Evolutionary conservation across 1,140 invertebrate species (phyloP).

Genomic region (Geopemphigus sp.): DNA sequence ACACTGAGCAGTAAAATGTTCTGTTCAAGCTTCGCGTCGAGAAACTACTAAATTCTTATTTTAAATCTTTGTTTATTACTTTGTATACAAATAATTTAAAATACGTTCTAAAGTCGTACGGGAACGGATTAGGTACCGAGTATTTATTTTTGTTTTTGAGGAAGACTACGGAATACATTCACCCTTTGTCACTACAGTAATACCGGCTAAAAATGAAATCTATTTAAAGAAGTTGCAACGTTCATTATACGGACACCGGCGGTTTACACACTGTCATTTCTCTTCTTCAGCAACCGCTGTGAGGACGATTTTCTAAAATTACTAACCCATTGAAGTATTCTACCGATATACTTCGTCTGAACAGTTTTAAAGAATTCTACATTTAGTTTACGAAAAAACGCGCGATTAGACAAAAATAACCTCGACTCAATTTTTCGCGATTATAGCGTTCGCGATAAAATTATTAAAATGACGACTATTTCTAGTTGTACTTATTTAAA

Average conservation of each 20-base stretch:
- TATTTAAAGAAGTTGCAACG: constrained; percentile 43
- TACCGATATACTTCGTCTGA: too few relatives aligned
- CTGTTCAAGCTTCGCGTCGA: not conserved
- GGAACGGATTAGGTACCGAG: constrained; percentile 37
- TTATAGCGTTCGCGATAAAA: too few relatives aligned
- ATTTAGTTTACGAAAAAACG: too few relatives aligned
- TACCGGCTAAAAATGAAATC: constrained; percentile 21
- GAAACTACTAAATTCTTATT: constrained; percentile 10
- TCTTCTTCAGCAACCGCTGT: not conserved
- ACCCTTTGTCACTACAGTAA: constrained; percentile 40
- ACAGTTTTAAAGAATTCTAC: too few relatives aligned
- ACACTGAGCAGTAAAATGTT: not conserved
- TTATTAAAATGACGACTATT: too few relatives aligned
- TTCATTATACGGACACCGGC: not conserved
- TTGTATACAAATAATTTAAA: constrained; percentile 27
- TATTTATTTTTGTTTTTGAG: constrained; percentile 48
- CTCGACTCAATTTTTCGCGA: too few relatives aligned
- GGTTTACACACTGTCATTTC: constrained; percentile 30
- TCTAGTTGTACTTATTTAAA: too few relatives aligned
- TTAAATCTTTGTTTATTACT: constrained; percentile 33
- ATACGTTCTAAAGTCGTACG: constrained; percentile 18
- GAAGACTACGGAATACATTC: constrained; percentile 22
- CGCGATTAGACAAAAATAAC: too few relatives aligned
- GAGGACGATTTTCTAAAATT: not conserved
- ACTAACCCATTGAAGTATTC: not conserved